Base-by-base conservation (phyloP, 2,797 vertebrate genomes). In the Apogon talboti region DNA sequence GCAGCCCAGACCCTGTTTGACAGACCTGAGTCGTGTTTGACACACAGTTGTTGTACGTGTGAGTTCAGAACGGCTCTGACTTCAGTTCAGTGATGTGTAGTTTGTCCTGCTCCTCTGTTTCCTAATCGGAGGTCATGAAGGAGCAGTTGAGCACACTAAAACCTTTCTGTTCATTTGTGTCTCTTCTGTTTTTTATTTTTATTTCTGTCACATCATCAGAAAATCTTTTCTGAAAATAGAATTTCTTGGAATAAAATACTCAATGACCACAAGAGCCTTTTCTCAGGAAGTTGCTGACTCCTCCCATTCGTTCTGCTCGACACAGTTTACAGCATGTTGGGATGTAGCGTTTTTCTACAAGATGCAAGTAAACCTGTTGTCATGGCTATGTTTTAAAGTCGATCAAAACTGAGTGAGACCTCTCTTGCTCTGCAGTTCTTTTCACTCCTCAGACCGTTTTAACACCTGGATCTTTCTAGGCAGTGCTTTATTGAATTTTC, bases 1-100 rank as follows among this genome's bases (percentile, higher is more conserved):
- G 66, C 38, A 55, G 54, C 63, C 15, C 14, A 42, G 33, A 12
- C 35, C 60, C 43, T 41, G 45, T 85, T 84, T 84, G 61, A 83
- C 73, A 67, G 66, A 68, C 6, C 59, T 75, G 55, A 33, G 18
- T 38, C 1, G 49, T 3, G 21, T 33, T 71, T 47, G 28, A 79
- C 65, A 19, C 21, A 11, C 19, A 55, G 50, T 50, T 43, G 35
- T 6, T 55, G 30, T 59, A 33, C 69, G 28, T 47, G 12, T 55
- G 9, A 67, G 28, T 66, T 42, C 19, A 40, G 44, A 16, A 44
- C 53, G 33, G 46, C 40, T 57, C 7, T 55, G 44, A 19, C 48
- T 78, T 28, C 42, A n/a, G 56, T 44, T 50, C 38, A 0, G 30
- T 38, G 18, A 30, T 56, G 33, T 74, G 49, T 37, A n/a, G 37